Evolutionary conservation across 2,888 invertebrate species (phyloP).

Genomic region (Heteromurus nitidus): DNA sequence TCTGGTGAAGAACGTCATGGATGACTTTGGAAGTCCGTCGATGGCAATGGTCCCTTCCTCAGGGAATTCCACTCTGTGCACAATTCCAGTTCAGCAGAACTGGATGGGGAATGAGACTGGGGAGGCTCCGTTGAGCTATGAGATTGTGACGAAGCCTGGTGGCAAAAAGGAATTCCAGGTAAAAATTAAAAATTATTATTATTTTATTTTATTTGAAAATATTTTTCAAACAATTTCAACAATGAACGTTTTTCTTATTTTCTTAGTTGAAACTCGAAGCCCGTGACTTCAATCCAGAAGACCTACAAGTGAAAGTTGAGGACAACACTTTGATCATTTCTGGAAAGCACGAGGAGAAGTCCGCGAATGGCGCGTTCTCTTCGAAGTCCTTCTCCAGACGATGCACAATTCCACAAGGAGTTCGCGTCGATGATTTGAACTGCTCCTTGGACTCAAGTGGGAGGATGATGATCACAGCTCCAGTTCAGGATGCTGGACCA

Average conservation of each 20-base stretch:
- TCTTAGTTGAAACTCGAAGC: conserved; percentile 37
- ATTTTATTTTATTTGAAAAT: neutral
- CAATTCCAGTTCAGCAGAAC: neutral
- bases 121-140: conserved; percentile 37
- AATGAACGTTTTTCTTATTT: neutral
- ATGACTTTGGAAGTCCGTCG: too few species aligned
- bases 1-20: conserved; percentile 37
- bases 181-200: neutral
- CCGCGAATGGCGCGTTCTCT: conserved; percentile 20
- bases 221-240: neutral
- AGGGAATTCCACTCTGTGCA: neutral
- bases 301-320: conserved; percentile 54
- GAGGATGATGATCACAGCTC: conserved; percentile 35
- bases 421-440: conserved; percentile 50
- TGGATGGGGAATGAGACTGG: neutral
- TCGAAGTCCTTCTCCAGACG: conserved; percentile 52
- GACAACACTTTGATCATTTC: conserved; percentile 49
- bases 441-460: conserved; percentile 45
- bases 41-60: conserved; percentile 31
- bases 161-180: conserved; percentile 49
- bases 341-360: conserved; percentile 53
- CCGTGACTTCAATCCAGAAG: conserved; percentile 54
- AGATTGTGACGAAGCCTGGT: conserved; percentile 33
- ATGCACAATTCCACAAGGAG: conserved; percentile 60
- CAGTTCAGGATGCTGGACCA: neutral